Evolutionary conservation across 1,140 invertebrate species (phyloP).

Genomic region (Macrotrachela quadricornifera): DNA sequence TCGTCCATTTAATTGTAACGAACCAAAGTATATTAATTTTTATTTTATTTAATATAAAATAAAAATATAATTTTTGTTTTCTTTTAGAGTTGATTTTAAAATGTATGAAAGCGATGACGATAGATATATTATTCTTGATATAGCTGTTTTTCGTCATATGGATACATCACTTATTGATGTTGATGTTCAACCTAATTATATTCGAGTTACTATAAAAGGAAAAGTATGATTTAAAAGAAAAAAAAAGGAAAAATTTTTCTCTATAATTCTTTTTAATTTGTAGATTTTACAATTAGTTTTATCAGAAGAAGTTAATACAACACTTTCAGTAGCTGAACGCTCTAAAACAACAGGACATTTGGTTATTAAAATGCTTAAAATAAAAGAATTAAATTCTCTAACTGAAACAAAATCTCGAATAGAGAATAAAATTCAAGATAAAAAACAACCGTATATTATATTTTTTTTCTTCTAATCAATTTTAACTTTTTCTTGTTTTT

Average conservation of each 20-base stretch:
- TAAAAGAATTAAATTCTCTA: slow-evolving; percentile 14
- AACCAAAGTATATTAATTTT: neutral
- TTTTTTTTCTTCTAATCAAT: no score
- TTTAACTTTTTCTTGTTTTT: no score
- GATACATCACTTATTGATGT: slow-evolving; percentile 57
- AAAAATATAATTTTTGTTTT: neutral
- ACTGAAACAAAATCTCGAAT: neutral
- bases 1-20: slow-evolving; percentile 4
- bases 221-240: slow-evolving; percentile 14
- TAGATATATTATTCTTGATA: slow-evolving; percentile 39
- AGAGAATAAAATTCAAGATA: slow-evolving; percentile 8
- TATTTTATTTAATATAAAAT: neutral
- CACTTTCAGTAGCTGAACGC: slow-evolving; percentile 41
- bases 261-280: no score
- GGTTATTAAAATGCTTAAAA: slow-evolving; percentile 54
- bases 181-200: slow-evolving; percentile 61
- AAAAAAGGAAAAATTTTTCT: no score
- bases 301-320: slow-evolving; percentile 51
- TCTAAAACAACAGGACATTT: slow-evolving; percentile 61
- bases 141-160: slow-evolving; percentile 52
- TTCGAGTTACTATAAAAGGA: slow-evolving; percentile 52
- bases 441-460: slow-evolving; percentile 2
- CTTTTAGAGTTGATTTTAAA: slow-evolving; percentile 41
- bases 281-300: slow-evolving; percentile 52
- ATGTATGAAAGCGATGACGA: slow-evolving; percentile 39